These are phyloP conservation scores for Ahaetulla prasina DNA, from an alignment of 2,113 vertebrate species.

Conservation along the genomic window DNA sequence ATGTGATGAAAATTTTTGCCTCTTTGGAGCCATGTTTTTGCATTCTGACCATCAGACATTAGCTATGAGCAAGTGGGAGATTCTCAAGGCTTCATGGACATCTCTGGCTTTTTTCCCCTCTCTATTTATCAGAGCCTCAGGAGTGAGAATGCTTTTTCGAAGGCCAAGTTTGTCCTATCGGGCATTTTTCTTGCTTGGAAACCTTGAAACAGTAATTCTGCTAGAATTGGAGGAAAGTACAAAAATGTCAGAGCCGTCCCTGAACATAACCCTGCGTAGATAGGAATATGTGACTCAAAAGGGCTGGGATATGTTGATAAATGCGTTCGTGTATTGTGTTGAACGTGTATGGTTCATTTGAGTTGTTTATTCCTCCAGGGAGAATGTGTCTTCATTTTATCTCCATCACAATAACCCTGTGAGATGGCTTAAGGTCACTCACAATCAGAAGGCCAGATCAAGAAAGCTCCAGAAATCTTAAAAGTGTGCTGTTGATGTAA, in stretches of 20 bases:
- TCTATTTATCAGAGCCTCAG: neutral
- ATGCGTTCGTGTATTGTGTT: neutral
- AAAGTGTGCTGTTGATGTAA: no score
- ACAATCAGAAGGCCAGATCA: neutral
- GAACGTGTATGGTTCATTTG: neutral
- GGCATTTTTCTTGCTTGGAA: neutral
- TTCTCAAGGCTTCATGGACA: neutral
- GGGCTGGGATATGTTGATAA: neutral
- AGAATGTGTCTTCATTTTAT: neutral
- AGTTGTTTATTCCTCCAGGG: neutral
- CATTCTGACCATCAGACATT: neutral
- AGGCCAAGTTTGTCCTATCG: neutral
- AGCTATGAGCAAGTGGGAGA: neutral
- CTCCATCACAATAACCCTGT: neutral
- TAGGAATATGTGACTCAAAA: neutral
- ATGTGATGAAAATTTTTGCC: neutral
- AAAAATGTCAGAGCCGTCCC: neutral
- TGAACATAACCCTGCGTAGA: neutral
- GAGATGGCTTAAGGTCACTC: neutral
- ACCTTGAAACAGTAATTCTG: neutral
- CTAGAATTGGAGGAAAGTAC: neutral
- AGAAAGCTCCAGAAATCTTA: neutral
- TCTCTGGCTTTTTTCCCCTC: neutral
- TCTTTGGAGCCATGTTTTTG: neutral
- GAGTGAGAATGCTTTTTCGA: neutral